Conservation (phyloP, 2,797 vertebrate species). For the Sebastes aleutianus region DNA sequence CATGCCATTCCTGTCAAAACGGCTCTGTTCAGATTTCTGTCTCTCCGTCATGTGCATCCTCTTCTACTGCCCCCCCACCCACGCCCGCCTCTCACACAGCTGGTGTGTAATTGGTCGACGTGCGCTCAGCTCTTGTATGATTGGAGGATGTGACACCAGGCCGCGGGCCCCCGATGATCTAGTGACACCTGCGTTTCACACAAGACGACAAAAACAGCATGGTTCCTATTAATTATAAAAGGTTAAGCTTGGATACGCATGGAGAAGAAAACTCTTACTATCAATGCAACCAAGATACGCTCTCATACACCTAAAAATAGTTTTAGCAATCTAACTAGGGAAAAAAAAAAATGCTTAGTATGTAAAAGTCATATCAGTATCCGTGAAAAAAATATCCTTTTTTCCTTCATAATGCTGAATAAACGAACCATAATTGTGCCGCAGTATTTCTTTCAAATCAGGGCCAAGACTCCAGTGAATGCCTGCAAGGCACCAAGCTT, state of each 20-base stretch:
- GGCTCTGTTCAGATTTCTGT: conserved; percentile 16
- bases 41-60: conserved; percentile 29
- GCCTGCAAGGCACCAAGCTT: conserved; percentile 63
- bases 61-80: background rate
- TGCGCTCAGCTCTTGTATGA: conserved; percentile 1
- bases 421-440: background rate
- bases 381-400: background rate
- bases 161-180: conserved; percentile 12
- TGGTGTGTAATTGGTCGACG: conserved; percentile 61
- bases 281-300: background rate
- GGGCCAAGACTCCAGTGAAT: conserved; percentile 49
- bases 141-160: conserved; percentile 46
- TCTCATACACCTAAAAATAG: conserved; percentile 8
- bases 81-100: conserved; percentile 22
- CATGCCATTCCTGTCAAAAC: conserved; percentile 46
- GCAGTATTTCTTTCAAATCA: conserved; percentile 38
- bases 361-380: background rate
- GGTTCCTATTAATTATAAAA: conserved; percentile 42
- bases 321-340: background rate
- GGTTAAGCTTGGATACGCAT: background rate
- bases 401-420: background rate
- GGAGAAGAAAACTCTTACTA: background rate
- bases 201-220: conserved; percentile 27
- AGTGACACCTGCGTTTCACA: conserved; percentile 50
- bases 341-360: background rate